Percentiles rank a stretch among this genome's conserved stretches.
Conservation (phyloP, 2,797 vertebrate species). For the Sylvia borin region DNA sequence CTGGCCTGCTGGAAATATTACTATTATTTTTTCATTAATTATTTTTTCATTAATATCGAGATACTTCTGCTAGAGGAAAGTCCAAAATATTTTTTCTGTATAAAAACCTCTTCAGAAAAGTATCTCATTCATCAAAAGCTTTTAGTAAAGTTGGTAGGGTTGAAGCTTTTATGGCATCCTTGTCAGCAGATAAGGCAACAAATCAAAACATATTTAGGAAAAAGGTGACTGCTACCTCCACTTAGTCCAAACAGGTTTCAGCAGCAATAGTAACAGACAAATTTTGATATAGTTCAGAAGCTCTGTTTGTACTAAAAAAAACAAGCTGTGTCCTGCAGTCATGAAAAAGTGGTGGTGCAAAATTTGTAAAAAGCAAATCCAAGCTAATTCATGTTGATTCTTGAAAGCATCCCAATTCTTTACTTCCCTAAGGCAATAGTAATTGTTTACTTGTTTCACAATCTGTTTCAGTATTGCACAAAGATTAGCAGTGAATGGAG, state of each 20-base stretch:
- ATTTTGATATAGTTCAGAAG: neutral
- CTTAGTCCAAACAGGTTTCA: neutral
- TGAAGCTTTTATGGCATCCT: neutral
- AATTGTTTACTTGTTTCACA: neutral
- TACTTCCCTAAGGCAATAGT: neutral
- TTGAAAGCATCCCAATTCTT: neutral
- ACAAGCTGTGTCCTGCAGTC: fast-evolving
- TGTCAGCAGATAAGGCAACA: neutral
- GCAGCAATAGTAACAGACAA: neutral
- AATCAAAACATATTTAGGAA: neutral
- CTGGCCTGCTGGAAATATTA: neutral
- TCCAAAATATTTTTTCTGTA: neutral
- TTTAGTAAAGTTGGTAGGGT: neutral
- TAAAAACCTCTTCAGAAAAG: neutral
- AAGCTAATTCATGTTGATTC: neutral
- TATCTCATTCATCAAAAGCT: neutral
- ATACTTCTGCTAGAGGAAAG: neutral
- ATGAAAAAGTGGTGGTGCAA: neutral
- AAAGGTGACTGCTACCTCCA: neutral
- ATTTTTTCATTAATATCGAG: neutral
- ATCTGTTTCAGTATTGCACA: neutral
- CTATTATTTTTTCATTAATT: neutral
- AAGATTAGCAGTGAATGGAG: neutral
- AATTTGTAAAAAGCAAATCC: neutral
- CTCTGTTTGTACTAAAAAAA: neutral